Evolutionary conservation across 2,888 invertebrate genomes (phyloP).

Genomic region (Chironomus tentans): DNA sequence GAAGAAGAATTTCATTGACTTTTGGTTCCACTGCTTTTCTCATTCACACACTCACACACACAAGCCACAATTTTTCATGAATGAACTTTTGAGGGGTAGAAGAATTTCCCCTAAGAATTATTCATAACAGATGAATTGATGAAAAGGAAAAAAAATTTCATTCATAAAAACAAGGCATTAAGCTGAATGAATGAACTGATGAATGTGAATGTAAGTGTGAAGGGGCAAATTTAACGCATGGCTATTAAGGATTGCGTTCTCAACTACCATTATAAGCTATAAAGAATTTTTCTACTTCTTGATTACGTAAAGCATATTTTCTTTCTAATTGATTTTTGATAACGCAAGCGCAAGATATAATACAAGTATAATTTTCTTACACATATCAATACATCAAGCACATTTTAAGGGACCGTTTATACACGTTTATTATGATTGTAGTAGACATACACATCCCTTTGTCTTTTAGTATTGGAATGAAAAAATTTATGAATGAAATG

Average conservation of each 20-base stretch:
- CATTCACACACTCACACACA: too few species aligned
- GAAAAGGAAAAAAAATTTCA: neutral
- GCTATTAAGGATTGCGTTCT: neutral
- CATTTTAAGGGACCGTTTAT: too few species aligned
- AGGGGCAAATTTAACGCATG: conserved; percentile 5
- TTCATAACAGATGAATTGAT: neutral
- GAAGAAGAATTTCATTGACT: conserved; percentile 12
- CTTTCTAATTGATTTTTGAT: neutral
- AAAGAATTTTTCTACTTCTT: neutral
- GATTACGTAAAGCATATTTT: conserved; percentile 2
- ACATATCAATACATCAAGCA: too few species aligned
- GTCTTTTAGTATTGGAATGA: neutral
- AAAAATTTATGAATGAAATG: conserved; percentile 22
- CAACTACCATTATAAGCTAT: neutral
- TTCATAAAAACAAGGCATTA: conserved; percentile 1
- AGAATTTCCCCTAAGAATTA: conserved; percentile 11
- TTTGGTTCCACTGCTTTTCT: neutral
- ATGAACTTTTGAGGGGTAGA: neutral
- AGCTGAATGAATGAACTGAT: neutral
- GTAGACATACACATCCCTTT: too few species aligned
- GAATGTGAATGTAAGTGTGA: too few species aligned
- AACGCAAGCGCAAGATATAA: conserved; percentile 12
- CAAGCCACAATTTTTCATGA: neutral
- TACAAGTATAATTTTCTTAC: too few species aligned
- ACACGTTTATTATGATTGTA: too few species aligned